Evolutionary conservation across 2,113 vertebrate species (phyloP).

Genomic region (Falcunculus frontatus): DNA sequence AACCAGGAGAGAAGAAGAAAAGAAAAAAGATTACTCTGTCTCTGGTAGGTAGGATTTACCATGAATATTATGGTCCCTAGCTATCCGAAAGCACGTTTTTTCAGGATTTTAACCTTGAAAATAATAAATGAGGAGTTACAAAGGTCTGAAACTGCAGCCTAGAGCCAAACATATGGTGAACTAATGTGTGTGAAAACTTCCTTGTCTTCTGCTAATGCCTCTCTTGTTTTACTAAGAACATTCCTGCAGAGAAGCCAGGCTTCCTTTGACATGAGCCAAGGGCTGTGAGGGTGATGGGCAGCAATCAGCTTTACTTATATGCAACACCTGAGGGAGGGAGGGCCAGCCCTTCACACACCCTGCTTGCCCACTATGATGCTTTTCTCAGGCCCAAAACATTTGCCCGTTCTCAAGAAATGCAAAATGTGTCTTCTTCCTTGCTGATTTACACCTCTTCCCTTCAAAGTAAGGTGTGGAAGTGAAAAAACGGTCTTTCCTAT

Average conservation of each 20-base stretch:
- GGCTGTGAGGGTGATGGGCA: neutral
- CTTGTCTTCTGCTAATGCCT: neutral
- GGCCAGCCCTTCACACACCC: neutral
- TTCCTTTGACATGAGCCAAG: neutral
- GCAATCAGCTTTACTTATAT: neutral
- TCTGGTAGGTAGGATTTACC: neutral
- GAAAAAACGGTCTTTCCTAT: neutral
- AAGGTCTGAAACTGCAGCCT: conserved; percentile 2
- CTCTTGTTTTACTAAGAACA: neutral
- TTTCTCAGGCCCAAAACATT: neutral
- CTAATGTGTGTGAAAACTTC: conserved; percentile 6
- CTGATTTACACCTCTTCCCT: neutral
- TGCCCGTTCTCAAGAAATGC: neutral
- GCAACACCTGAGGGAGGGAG: neutral
- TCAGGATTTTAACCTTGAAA: conserved; percentile 3
- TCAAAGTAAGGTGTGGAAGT: neutral
- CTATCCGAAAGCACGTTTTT: neutral
- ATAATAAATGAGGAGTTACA: conserved; percentile 20
- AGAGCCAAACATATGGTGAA: conserved; percentile 34
- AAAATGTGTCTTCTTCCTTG: neutral
- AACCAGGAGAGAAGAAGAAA: no score
- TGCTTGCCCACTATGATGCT: neutral
- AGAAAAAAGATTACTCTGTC: neutral
- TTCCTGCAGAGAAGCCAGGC: neutral
- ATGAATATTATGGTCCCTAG: neutral